Conservation (phyloP, 2,113 vertebrate species). For the Scopus umbretta region DNA sequence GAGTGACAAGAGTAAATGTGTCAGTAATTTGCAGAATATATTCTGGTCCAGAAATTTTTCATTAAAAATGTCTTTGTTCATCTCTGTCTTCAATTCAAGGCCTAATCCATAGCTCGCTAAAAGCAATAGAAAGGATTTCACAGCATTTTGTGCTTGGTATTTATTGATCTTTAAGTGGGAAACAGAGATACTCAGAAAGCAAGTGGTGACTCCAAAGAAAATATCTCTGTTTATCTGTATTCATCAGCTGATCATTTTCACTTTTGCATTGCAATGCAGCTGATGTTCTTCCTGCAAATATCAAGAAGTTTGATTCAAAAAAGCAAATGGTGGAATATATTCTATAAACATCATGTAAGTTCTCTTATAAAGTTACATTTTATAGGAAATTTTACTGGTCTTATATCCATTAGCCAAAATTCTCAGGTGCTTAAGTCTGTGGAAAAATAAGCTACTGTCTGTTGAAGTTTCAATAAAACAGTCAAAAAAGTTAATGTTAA, state of each 20-base stretch:
- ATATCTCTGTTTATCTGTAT: neutral
- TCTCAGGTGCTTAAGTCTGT: slow-evolving; percentile 71
- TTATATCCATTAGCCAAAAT: slow-evolving; percentile 72
- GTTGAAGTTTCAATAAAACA: slow-evolving; percentile 72
- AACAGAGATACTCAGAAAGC: neutral
- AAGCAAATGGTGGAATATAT: slow-evolving; percentile 37
- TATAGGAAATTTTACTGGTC: slow-evolving; percentile 70
- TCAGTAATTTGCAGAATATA: neutral
- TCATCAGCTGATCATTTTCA: slow-evolving; percentile 24
- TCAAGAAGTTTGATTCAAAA: slow-evolving; percentile 28
- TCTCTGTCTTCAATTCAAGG: neutral
- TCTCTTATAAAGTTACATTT: slow-evolving; percentile 68
- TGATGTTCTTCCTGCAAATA: slow-evolving; percentile 9
- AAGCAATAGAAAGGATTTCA: neutral
- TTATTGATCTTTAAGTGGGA: neutral
- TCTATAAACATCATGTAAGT: slow-evolving; percentile 65
- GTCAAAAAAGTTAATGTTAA: slow-evolving; percentile 54
- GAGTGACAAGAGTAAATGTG: neutral
- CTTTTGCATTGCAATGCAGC: slow-evolving; percentile 2
- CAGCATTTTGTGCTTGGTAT: neutral
- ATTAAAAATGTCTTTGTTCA: neutral
- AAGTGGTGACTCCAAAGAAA: neutral
- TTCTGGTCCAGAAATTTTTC: neutral
- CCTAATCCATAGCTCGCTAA: neutral
- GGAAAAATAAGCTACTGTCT: slow-evolving; percentile 78